Percentiles rank a stretch among this genome's conserved stretches.
These are phyloP conservation scores for Cliona cf. orientalis DNA, from an alignment of 37 sponge, comb jelly and placozoan genomes.

Conservation along the genomic window DNA sequence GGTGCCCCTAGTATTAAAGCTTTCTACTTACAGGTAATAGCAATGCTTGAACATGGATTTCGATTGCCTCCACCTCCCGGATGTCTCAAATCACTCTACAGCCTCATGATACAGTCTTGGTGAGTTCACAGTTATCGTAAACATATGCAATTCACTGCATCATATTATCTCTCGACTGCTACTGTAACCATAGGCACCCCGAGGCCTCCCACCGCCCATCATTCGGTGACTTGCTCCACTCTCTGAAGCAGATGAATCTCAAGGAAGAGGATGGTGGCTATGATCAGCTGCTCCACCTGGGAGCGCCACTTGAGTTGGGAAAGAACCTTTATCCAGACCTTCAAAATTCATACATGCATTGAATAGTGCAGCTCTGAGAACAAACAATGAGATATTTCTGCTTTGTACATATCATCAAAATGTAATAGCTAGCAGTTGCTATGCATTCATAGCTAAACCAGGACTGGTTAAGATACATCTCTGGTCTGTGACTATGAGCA, in stretches of 20 bases:
- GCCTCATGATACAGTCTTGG: constrained; percentile 75
- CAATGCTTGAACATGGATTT: constrained; percentile 38
- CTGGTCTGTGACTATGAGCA: too few species aligned
- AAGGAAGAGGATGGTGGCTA: constrained; percentile 1
- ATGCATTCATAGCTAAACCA: too few species aligned
- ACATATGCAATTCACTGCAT: background rate
- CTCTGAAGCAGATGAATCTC: background rate
- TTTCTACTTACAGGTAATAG: constrained; percentile 19
- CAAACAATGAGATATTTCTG: too few species aligned
- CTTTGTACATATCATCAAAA: too few species aligned
- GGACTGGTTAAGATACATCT: too few species aligned
- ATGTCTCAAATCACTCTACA: constrained; percentile 43
- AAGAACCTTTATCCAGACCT: constrained; percentile 50
- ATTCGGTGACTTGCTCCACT: constrained; percentile 4
- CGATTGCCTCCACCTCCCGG: constrained; percentile 72
- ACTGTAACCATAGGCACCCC: constrained; percentile 63
- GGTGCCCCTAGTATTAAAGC: too few species aligned
- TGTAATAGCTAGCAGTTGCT: too few species aligned
- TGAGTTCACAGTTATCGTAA: constrained; percentile 6
- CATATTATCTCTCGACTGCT: background rate
- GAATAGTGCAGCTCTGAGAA: too few species aligned
- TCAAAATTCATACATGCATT: constrained; percentile 55
- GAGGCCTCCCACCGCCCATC: constrained; percentile 20
- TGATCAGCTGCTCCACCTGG: constrained; percentile 25
- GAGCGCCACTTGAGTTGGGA: constrained; percentile 57